Evolutionary conservation across 53 echinoderm and acorn worm species (phyloP).

Genomic region (Echinarachnius parma): DNA sequence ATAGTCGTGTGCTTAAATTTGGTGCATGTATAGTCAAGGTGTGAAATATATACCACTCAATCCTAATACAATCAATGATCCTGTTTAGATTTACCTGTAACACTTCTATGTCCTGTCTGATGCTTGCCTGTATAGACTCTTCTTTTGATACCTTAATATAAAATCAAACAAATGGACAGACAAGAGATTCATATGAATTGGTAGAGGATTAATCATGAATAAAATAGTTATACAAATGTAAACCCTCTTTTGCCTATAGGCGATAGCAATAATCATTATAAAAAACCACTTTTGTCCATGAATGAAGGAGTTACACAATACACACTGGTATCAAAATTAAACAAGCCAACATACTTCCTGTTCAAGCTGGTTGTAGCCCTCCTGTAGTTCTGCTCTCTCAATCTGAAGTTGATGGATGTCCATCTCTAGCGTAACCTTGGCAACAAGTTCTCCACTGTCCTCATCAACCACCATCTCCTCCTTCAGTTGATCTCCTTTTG

Average conservation of each 20-base stretch:
- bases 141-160: conserved; percentile 10
- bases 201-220: too few species aligned
- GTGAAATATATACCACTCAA: too few species aligned
- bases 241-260: too few species aligned
- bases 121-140: conserved; percentile 13
- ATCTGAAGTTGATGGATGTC: conserved; percentile 21
- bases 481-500: background rate
- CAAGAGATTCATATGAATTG: too few species aligned
- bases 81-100: conserved; percentile 9
- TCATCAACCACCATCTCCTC: conserved; percentile 10
- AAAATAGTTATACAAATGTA: too few species aligned
- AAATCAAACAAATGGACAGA: background rate
- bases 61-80: background rate
- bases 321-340: too few species aligned
- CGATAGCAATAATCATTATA: too few species aligned
- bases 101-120: conserved; percentile 33
- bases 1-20: too few species aligned
- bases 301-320: too few species aligned
- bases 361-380: background rate
- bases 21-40: too few species aligned
- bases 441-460: conserved; percentile 22
- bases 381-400: conserved; percentile 7
- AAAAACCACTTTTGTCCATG: too few species aligned
- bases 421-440: background rate
- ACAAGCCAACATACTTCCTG: background rate